A percentile compares a stretch with the other conserved stretches of the same genome.
phyloP scores from a whole-genome alignment of 2,888 invertebrate species.

The Slavum lentiscoides region DNA sequence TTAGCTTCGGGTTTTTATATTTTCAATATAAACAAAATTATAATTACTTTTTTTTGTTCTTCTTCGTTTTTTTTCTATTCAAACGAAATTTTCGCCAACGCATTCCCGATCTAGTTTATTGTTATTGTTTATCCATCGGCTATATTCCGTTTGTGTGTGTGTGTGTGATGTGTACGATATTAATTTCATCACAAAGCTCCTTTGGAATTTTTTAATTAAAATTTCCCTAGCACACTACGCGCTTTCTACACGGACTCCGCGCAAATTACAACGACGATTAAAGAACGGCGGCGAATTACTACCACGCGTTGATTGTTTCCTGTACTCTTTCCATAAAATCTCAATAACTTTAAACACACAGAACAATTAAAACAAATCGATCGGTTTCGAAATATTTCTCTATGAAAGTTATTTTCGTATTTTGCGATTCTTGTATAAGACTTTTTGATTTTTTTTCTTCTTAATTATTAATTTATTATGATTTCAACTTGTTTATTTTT shows the following conservation, averaged over 20 bases:
- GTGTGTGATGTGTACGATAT: background rate
- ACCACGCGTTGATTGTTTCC: constrained; percentile 29
- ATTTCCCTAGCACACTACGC: constrained; percentile 16
- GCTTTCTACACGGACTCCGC: background rate
- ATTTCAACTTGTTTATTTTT: too few species aligned
- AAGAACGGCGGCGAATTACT: constrained; percentile 1
- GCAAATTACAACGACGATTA: constrained; percentile 31
- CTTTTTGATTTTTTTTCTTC: too few species aligned
- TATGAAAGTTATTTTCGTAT: too few species aligned
- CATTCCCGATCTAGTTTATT: constrained; percentile 48
- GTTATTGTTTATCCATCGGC: constrained; percentile 47
- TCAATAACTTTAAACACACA: background rate
- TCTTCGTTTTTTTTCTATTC: constrained; percentile 26
- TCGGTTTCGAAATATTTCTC: background rate
- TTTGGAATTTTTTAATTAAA: constrained; percentile 53
- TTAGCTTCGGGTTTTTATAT: background rate
- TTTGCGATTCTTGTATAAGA: too few species aligned
- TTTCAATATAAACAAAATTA: background rate
- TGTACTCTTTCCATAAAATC: constrained; percentile 23
- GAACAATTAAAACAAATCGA: background rate
- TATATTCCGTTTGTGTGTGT: constrained; percentile 21
- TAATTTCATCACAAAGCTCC: constrained; percentile 27
- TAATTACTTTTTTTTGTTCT: constrained; percentile 11
- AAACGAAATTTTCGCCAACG: constrained; percentile 39
- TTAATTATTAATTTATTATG: too few species aligned